Conservation (phyloP, 2,797 vertebrate genomes). For the Lophotriccus pileatus region DNA sequence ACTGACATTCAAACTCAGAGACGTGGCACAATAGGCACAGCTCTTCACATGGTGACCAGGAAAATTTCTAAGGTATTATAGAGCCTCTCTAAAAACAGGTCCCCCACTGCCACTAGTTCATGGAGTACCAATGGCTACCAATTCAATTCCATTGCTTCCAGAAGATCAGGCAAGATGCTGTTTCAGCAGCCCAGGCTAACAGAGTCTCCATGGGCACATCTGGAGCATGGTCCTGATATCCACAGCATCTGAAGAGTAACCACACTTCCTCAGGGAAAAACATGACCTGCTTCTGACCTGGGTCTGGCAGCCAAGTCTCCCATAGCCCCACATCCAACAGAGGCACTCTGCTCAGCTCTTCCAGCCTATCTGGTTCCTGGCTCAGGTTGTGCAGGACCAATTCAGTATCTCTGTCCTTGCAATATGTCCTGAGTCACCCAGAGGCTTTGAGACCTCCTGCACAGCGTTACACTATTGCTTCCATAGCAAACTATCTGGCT, state of each 20-base stretch:
- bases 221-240: not conserved
- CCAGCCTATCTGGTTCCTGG: not conserved
- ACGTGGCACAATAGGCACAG: not conserved
- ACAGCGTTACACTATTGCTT: not conserved
- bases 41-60: not conserved
- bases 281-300: not conserved
- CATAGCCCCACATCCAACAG: not conserved
- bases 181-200: not conserved
- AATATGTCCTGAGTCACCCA: fast-evolving
- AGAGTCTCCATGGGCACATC: not conserved
- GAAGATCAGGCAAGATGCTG: not conserved
- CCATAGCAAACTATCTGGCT: not conserved
- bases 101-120: not conserved
- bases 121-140: not conserved
- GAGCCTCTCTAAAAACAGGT: not conserved
- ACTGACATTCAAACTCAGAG: not conserved
- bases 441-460: not conserved
- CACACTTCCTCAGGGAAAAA: not conserved
- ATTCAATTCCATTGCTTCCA: not conserved
- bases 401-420: not conserved
- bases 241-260: not conserved
- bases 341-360: not conserved
- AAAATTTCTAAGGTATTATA: not conserved
- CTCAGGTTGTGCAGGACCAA: not conserved
- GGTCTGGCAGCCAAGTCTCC: not conserved